Evolutionary conservation across 2,797 vertebrate species (phyloP).

Genomic region (Synaphobranchus kaupii): DNA sequence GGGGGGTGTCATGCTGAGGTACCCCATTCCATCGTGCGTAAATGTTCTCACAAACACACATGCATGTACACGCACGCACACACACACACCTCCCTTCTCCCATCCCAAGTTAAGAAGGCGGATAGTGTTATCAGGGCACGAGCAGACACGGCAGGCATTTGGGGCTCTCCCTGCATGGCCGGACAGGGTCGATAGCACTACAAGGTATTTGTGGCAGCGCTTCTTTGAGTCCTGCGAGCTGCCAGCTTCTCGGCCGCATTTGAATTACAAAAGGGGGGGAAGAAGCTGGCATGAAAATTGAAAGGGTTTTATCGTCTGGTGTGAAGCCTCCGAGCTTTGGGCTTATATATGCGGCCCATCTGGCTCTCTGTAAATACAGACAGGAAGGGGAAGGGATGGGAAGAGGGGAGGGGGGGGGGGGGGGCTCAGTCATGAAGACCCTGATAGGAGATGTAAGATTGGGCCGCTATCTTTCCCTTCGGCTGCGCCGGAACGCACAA

Average conservation of each 20-base stretch:
- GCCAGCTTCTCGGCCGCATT: conserved; percentile 85
- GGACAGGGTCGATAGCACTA: conserved; percentile 88
- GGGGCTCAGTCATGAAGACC: conserved; percentile 73
- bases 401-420: not conserved
- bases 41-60: conserved; percentile 10
- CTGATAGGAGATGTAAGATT: conserved; percentile 78
- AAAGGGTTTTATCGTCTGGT: conserved; percentile 88
- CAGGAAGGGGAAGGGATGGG: conserved; percentile 78
- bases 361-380: conserved; percentile 82
- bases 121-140: conserved; percentile 85
- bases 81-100: conserved; percentile 15
- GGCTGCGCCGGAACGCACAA: conserved; percentile 72
- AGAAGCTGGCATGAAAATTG: conserved; percentile 91
- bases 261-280: conserved; percentile 88
- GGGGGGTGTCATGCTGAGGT: not conserved
- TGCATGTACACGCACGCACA: not conserved
- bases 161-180: conserved; percentile 84
- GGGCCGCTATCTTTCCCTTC: conserved; percentile 78
- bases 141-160: conserved; percentile 80
- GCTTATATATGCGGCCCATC: conserved; percentile 89
- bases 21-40: not conserved
- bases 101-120: conserved; percentile 53
- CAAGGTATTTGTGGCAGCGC: conserved; percentile 89
- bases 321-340: conserved; percentile 86
- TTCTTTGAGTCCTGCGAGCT: conserved; percentile 88